phyloP scores from a whole-genome alignment of 1,140 invertebrate genomes.

The Colletes gigas region DNA sequence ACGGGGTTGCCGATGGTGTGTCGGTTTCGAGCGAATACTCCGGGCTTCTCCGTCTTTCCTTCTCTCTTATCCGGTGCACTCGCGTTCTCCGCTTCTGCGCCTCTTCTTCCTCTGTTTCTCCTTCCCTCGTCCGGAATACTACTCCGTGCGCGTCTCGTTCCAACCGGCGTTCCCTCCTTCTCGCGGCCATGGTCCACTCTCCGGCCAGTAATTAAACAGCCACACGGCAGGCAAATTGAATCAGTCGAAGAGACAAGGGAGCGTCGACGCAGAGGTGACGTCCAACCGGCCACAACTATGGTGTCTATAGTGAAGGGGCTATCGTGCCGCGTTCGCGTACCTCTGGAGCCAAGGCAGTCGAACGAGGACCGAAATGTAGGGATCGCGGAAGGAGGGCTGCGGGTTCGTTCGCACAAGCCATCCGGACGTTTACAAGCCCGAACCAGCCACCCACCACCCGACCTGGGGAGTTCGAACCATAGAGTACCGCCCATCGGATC shows the following conservation, averaged over 20 bases:
- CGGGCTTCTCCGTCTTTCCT: conserved; percentile 38
- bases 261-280: conserved; percentile 80
- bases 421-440: conserved; percentile 63
- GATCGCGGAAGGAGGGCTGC: conserved; percentile 33
- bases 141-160: conserved; percentile 21
- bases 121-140: conserved; percentile 13
- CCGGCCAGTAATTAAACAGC: conserved; percentile 81
- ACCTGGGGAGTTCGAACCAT: conserved; percentile 61
- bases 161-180: conserved; percentile 42
- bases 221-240: conserved; percentile 80
- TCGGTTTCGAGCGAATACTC: conserved; percentile 59
- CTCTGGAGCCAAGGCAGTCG: conserved; percentile 39
- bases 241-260: conserved; percentile 81
- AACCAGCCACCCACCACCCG: conserved; percentile 54
- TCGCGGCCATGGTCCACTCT: conserved; percentile 75
- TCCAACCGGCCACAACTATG: conserved; percentile 80
- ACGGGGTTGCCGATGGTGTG: conserved; percentile 68
- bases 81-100: conserved; percentile 19
- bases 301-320: conserved; percentile 72
- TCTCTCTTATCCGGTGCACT: conserved; percentile 44
- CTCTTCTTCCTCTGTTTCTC: conserved; percentile 4
- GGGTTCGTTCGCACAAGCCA: conserved; percentile 47
- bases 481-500: conserved; percentile 60
- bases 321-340: conserved; percentile 59
- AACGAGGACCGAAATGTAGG: conserved; percentile 48